These are phyloP conservation scores for Macrosoma leucophasiata DNA, from an alignment of 2,888 invertebrate genomes.

Conservation along the genomic window DNA sequence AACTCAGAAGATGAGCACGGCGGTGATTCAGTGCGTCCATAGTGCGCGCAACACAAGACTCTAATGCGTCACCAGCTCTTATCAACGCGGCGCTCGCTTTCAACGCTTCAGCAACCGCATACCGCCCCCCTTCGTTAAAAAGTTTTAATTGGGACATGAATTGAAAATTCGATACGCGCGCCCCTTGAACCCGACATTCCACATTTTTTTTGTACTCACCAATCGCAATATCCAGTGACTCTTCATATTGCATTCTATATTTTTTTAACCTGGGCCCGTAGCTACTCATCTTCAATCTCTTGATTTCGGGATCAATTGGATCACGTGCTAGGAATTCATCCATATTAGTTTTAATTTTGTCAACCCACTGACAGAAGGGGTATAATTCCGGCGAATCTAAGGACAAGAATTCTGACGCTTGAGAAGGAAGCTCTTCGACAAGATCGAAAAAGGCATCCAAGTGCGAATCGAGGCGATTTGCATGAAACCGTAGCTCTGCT, in stretches of 20 bases:
- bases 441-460: constrained; percentile 43
- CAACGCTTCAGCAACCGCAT: constrained; percentile 43
- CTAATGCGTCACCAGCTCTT: constrained; percentile 45
- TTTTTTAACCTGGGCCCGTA: constrained; percentile 45
- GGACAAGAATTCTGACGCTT: constrained; percentile 38
- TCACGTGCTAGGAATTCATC: constrained; percentile 32
- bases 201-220: constrained; percentile 35
- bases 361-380: constrained; percentile 44
- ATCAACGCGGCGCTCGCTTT: constrained; percentile 35
- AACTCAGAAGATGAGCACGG: constrained; percentile 34
- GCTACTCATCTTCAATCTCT: constrained; percentile 49
- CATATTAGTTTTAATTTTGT: constrained; percentile 35
- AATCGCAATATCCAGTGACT: constrained; percentile 40
- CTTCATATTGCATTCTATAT: constrained; percentile 42
- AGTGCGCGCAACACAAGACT: constrained; percentile 33
- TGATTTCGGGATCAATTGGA: constrained; percentile 37
- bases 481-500: constrained; percentile 46
- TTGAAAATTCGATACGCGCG: constrained; percentile 51
- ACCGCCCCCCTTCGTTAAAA: constrained; percentile 48
- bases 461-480: constrained; percentile 46
- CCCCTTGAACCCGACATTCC: constrained; percentile 45
- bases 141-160: constrained; percentile 44
- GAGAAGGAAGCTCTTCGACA: constrained; percentile 35
- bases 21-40: constrained; percentile 40
- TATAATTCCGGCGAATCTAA: constrained; percentile 43